Percentiles rank a stretch among this genome's conserved stretches.
Evolutionary conservation across 1,140 invertebrate genomes (phyloP).

Genomic region (Marisa cornuarietis): DNA sequence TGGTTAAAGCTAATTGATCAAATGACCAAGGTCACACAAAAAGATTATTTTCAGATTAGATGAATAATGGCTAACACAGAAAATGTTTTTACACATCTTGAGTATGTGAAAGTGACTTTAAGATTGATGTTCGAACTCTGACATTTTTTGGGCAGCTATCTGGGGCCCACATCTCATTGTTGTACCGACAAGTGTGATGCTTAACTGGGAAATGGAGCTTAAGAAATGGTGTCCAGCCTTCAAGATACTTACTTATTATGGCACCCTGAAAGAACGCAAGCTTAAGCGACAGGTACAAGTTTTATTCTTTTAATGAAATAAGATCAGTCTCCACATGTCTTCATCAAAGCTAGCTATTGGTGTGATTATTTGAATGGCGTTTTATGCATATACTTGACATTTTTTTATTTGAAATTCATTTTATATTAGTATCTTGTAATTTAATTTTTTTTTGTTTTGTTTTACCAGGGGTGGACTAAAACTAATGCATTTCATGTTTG

Average conservation of each 20-base stretch:
- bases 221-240: constrained; percentile 99
- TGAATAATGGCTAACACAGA: too few relatives aligned
- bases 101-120: too few relatives aligned
- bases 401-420: too few relatives aligned
- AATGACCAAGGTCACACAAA: too few relatives aligned
- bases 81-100: too few relatives aligned
- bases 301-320: too few relatives aligned
- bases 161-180: constrained; percentile 99
- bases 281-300: constrained; percentile 76
- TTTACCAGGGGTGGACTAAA: constrained; percentile 90
- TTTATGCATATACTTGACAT: too few relatives aligned
- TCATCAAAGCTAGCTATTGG: too few relatives aligned
- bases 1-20: too few relatives aligned
- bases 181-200: constrained; percentile 99
- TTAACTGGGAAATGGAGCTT: constrained; percentile 99
- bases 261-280: constrained; percentile 95
- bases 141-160: constrained; percentile 67
- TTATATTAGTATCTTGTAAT: neutral
- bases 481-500: constrained; percentile 99
- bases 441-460: neutral
- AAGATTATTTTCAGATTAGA: too few relatives aligned
- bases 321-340: too few relatives aligned
- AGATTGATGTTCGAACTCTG: neutral
- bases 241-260: constrained; percentile 99
- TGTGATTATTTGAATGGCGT: too few relatives aligned